Evolutionary conservation across 53 echinoderm and acorn worm species (phyloP).

Genomic region (Antedon mediterranea): DNA sequence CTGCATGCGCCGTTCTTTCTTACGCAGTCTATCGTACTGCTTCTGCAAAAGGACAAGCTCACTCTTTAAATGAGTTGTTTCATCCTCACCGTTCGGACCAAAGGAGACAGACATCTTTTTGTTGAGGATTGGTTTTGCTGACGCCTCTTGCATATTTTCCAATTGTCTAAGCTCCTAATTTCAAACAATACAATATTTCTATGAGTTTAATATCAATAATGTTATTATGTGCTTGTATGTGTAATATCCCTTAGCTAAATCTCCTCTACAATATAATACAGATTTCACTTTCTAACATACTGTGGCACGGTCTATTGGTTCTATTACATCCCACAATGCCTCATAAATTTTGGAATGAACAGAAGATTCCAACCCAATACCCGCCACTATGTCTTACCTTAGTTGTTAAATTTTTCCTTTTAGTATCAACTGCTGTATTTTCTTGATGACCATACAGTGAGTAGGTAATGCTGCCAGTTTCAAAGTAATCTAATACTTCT

Average conservation of each 20-base stretch:
- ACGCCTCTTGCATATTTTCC: conserved; percentile 68
- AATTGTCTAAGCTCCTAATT: conserved; percentile 78
- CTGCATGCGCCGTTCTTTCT: conserved; percentile 92
- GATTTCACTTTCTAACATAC: too few species aligned
- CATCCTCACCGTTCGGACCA: conserved; percentile 39
- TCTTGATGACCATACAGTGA: conserved; percentile 72
- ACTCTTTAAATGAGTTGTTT: conserved; percentile 67
- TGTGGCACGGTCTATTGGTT: too few species aligned
- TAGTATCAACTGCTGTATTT: conserved; percentile 59
- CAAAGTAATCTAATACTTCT: conserved; percentile 69
- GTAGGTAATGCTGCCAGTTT: conserved; percentile 55
- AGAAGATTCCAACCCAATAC: too few species aligned
- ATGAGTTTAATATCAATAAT: too few species aligned
- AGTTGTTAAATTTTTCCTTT: conserved; percentile 72
- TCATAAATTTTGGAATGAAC: too few species aligned
- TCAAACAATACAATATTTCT: too few species aligned
- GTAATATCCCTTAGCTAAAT: too few species aligned
- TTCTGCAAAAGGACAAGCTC: conserved; percentile 79
- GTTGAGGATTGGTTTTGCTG: conserved; percentile 16
- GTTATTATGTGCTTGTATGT: too few species aligned
- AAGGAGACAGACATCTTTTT: conserved; percentile 16
- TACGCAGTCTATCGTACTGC: conserved; percentile 75
- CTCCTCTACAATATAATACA: too few species aligned
- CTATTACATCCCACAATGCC: too few species aligned
- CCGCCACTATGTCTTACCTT: too few species aligned